Base-by-base conservation (phyloP, 2,113 vertebrate genomes). In the Elephas maximus region DNA sequence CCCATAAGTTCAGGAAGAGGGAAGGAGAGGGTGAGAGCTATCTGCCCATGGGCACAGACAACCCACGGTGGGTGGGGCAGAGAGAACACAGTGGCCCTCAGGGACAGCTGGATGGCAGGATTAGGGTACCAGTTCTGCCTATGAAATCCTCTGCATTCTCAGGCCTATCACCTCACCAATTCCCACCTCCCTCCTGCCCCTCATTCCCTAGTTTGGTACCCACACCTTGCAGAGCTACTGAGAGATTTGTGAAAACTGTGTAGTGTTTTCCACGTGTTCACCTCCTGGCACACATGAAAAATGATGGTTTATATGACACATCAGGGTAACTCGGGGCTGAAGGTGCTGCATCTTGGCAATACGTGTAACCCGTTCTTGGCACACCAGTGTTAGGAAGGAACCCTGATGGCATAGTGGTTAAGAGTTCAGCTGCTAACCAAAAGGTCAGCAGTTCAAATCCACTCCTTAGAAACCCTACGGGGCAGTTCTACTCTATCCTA, bases 261-360 rank as follows among this genome's bases (percentile, higher is more conserved):
- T 17, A 21, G 24, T 8, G 17, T 8, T 18, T 79, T 77, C 51
- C 41, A 5, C 0, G 1, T 6, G 69, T 30, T 8, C 28, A 1
- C 65, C 53, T 17, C 8, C 0, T 0, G 10, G 57, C 26, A 26
- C 51, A 44, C 62, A 6, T 5, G 37, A 71, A 15, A 88, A 82
- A 69, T 0, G 8, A 17, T 8, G 26, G 1, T 12, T 15, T 71
- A 0, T 24, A 20, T 26, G 41, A 9, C 10, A 44, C 26, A 33
- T 67, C 8, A 0, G n/a, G 41, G 73, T 21, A 48, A 87, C 48
- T 10, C 18, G 2, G 77, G 41, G 21, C 33, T 1, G 24, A 73
- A 41, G 28, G 9, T 6, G 11, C 24, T 12, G 57, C 26, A 17
- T 4, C 41, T 57, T n/a, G 71, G 71, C 11, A 37, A 71, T 10